Percentiles rank a stretch among this genome's conserved stretches.
These are phyloP conservation scores for Leucophenga varia DNA, from an alignment of 1,140 invertebrate genomes.

Conservation along the genomic window DNA sequence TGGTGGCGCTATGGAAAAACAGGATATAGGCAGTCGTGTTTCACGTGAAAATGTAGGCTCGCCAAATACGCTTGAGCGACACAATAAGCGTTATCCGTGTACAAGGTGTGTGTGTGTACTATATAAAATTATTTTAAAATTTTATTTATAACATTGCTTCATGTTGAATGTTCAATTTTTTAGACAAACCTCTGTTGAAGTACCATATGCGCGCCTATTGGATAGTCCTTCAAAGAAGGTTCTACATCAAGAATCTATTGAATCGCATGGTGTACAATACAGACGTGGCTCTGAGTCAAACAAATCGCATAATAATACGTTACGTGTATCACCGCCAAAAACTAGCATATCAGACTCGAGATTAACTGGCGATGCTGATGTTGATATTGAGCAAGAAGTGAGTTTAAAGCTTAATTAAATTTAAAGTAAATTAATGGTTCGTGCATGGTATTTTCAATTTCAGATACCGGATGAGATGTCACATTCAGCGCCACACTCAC, in stretches of 20 bases:
- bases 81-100: slow-evolving; percentile 47
- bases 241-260: slow-evolving; percentile 32
- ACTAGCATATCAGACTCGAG: slow-evolving; percentile 81
- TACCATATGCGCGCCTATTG: slow-evolving; percentile 76
- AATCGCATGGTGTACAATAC: slow-evolving; percentile 45
- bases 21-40: slow-evolving; percentile 37
- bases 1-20: slow-evolving; percentile 38
- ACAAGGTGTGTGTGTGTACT: slow-evolving; percentile 19
- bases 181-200: slow-evolving; percentile 61
- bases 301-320: slow-evolving; percentile 60
- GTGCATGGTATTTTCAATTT: no score
- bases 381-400: slow-evolving; percentile 49
- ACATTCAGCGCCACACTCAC: slow-evolving; percentile 57
- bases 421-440: background rate
- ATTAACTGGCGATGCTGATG: slow-evolving; percentile 65
- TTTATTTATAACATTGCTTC: background rate
- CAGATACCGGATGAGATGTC: slow-evolving; percentile 58
- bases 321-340: slow-evolving; percentile 56
- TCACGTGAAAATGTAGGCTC: slow-evolving; percentile 50
- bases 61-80: slow-evolving; percentile 46
- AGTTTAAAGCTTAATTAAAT: background rate
- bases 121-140: background rate
- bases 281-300: slow-evolving; percentile 72
- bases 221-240: slow-evolving; percentile 61
- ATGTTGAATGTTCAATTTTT: background rate